Conservation (phyloP, 2,113 vertebrate species). For the Globicephala melas region DNA sequence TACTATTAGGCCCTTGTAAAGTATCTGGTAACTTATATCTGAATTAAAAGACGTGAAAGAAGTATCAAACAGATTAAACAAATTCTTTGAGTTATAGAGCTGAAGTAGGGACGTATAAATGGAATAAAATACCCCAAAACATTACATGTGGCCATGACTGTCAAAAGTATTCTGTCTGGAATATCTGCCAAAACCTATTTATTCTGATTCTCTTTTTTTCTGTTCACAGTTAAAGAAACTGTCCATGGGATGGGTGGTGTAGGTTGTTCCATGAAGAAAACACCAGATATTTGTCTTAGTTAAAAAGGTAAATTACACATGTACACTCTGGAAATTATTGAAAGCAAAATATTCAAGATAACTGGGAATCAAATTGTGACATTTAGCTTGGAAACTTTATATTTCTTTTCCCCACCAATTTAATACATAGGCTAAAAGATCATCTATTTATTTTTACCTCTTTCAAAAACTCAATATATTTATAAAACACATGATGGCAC, state of each 20-base stretch:
- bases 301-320: neutral
- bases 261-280: neutral
- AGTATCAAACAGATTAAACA: slow-evolving; percentile 2
- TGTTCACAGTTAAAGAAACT: neutral
- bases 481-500: neutral
- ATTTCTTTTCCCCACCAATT: neutral
- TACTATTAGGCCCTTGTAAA: neutral
- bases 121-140: neutral
- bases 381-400: neutral
- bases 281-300: neutral
- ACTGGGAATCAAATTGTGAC: neutral
- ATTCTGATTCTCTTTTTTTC: neutral
- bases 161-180: neutral
- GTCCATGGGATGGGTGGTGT: neutral
- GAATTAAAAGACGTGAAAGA: neutral
- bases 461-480: neutral
- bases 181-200: neutral
- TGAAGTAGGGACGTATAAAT: neutral
- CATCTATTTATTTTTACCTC: neutral
- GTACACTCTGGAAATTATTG: neutral
- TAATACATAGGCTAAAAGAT: neutral
- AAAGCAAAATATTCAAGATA: neutral
- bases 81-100: neutral
- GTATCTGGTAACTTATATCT: neutral
- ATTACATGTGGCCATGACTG: neutral